Evolutionary conservation across 2,113 vertebrate genomes (phyloP), one percentile per base, ranked within the genome.

Genomic region (human): DNA sequence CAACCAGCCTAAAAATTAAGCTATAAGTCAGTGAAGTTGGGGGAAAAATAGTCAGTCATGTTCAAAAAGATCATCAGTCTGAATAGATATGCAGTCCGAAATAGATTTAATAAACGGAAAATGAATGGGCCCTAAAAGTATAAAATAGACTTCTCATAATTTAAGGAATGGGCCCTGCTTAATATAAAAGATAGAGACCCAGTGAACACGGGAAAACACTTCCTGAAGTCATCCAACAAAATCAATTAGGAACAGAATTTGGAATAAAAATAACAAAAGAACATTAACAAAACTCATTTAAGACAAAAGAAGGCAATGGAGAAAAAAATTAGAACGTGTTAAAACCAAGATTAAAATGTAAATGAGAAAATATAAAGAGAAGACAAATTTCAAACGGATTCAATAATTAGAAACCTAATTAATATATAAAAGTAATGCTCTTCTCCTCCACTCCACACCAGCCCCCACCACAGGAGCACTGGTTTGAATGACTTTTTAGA

Each of bases 331-430:
- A 85, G 27, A 78, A 73, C 30, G 2, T 92, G 35, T 82, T 76
- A 59, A 80, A 72, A 76, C 76, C 17, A 70, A 97, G 72, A 85
- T 82, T 85, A 81, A 86, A 68, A 61, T 73, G 25, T 64, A 64
- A 61, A 78, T 57, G 22, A 72, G 59, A 96, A 94, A 83, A 85
- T 82, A 72, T 27, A 78, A 83, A 89, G 38, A 78, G 43, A 88
- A 89, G n/a, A 27, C 88, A 64, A 38, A 72, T 75, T 76, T 86
- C 86, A 38, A 50, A 93, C 92, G 32, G 43, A 57, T 61, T 95
- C 11, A 25, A 0, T 70, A 48, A 73, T 40, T 76, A 80, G 59
- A 86, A 66, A 13, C 30, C 22, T 23, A 23, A 84, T 80, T 43
- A 78, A 66, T 81, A 40, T 30, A 13, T 64, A 38, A 64, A 78